phyloP scores from a whole-genome alignment of 2,888 invertebrate species.

The Perdita meconis region DNA sequence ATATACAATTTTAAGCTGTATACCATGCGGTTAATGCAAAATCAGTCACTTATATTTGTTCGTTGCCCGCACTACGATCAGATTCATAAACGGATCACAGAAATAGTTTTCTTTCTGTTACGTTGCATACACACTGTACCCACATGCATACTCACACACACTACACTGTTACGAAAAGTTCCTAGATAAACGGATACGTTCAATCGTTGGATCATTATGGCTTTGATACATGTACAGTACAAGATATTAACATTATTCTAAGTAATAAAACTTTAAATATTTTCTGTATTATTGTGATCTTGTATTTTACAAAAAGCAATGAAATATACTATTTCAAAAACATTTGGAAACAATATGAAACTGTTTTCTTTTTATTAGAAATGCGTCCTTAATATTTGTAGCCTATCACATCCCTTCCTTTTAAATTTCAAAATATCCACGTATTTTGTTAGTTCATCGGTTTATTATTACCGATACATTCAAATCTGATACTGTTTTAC shows the following conservation, averaged over 20 bases:
- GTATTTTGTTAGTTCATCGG: neutral
- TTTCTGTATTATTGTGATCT: neutral
- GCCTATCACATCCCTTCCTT: neutral
- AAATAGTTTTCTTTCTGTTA: conserved; percentile 57
- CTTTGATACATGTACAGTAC: conserved; percentile 9
- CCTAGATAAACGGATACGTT: conserved; percentile 43
- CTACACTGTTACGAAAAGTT: conserved; percentile 42
- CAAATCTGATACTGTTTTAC: too few species aligned
- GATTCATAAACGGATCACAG: conserved; percentile 56
- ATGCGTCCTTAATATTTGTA: conserved; percentile 11
- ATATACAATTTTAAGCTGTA: conserved; percentile 65
- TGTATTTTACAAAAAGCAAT: neutral
- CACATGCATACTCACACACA: neutral
- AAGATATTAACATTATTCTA: conserved; percentile 16
- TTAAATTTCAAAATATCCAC: conserved; percentile 5
- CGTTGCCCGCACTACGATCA: conserved; percentile 43
- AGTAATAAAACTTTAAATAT: neutral
- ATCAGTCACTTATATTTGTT: conserved; percentile 60
- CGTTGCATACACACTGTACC: conserved; percentile 28
- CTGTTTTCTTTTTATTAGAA: conserved; percentile 31
- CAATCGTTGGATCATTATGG: conserved; percentile 32
- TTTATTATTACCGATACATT: too few species aligned
- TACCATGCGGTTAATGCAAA: conserved; percentile 74
- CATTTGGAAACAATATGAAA: conserved; percentile 6
- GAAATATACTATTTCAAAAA: neutral